phyloP scores from a whole-genome alignment of 2,113 vertebrate genomes.

The Donacobius atricapilla region DNA sequence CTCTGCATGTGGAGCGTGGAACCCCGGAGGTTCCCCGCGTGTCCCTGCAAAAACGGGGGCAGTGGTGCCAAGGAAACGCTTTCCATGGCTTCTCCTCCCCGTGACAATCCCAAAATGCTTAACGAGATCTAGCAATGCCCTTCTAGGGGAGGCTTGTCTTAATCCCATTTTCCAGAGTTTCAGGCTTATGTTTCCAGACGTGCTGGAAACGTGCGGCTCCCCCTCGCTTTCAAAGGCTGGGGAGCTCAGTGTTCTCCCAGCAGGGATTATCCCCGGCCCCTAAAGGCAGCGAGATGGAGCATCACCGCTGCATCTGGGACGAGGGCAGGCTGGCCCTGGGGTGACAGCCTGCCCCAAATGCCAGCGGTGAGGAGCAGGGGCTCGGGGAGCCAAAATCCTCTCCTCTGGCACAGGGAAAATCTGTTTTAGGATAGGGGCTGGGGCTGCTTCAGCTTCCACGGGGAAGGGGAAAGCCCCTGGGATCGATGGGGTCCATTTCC shows the following conservation, averaged over 20 bases:
- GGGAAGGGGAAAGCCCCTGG: not conserved
- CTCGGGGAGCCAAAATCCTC: not conserved
- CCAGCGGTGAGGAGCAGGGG: not conserved
- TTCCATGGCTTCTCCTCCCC: not conserved
- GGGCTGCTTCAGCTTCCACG: fast-evolving
- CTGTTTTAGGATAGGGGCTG: not conserved
- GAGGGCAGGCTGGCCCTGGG: not conserved
- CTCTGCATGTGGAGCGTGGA: not conserved
- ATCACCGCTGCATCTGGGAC: fast-evolving
- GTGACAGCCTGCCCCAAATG: not conserved
- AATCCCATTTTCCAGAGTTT: slow-evolving; percentile 40
- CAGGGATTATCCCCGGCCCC: not conserved
- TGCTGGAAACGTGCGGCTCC: not conserved
- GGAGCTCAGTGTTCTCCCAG: not conserved
- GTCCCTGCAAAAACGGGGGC: not conserved
- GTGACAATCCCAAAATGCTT: not conserved
- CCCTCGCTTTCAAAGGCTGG: not conserved
- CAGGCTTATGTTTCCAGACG: not conserved
- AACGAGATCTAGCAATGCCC: not conserved
- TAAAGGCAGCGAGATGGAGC: not conserved
- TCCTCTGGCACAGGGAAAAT: fast-evolving
- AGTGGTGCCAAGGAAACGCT: not conserved
- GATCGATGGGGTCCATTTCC: fast-evolving
- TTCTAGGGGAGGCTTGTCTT: slow-evolving; percentile 1
- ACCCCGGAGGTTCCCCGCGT: not conserved